phyloP scores from a whole-genome alignment of 2,888 invertebrate genomes.

The Drosophila merina region DNA sequence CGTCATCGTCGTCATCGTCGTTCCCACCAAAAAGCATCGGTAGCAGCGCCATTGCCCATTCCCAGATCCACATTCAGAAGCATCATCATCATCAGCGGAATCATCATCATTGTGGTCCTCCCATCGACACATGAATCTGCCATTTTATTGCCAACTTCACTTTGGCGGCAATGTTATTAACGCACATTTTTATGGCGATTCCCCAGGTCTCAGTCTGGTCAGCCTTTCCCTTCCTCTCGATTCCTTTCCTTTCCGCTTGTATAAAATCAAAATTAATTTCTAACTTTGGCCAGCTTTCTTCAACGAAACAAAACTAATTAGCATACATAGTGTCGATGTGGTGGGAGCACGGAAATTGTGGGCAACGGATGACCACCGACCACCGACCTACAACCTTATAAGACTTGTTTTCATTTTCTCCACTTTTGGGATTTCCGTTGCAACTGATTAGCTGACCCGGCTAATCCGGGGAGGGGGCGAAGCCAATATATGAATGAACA shows the following conservation, averaged over 20 bases:
- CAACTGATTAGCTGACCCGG: constrained; percentile 70
- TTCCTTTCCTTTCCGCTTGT: neutral
- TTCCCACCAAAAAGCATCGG: constrained; percentile 66
- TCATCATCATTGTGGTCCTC: constrained; percentile 46
- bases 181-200: constrained; percentile 74
- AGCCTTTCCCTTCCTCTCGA: too few species aligned
- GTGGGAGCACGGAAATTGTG: constrained; percentile 66
- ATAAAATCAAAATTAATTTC: constrained; percentile 30
- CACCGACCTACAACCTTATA: constrained; percentile 18
- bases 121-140: constrained; percentile 77
- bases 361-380: constrained; percentile 35
- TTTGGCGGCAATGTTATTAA: constrained; percentile 81
- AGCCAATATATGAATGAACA: constrained; percentile 48
- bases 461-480: too few species aligned
- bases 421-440: constrained; percentile 68
- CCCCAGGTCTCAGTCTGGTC: neutral
- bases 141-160: constrained; percentile 77
- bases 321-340: constrained; percentile 47
- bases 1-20: constrained; percentile 22
- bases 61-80: constrained; percentile 19
- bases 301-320: constrained; percentile 42
- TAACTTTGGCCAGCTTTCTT: constrained; percentile 9
- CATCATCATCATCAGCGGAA: constrained; percentile 35
- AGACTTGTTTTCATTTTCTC: constrained; percentile 27
- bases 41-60: constrained; percentile 47